Evolutionary conservation across 2,888 invertebrate species (phyloP).

Genomic region (Agrochola circellaris): DNA sequence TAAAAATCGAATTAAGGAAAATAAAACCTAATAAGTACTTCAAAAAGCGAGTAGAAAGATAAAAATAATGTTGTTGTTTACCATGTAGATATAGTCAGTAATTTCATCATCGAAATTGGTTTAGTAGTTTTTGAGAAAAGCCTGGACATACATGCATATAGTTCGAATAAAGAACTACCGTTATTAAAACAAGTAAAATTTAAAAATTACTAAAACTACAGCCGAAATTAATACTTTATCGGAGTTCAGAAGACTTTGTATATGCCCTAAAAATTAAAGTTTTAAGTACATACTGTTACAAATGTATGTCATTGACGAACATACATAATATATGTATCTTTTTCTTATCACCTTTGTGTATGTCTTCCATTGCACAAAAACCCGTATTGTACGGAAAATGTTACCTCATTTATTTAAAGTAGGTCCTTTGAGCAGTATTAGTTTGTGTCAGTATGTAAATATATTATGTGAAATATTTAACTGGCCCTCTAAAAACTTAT

Average conservation of each 20-base stretch:
- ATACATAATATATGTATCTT: conserved; percentile 25
- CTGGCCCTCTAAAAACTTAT: neutral
- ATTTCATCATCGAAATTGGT: neutral
- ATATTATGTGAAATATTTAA: neutral
- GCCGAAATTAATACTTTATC: neutral
- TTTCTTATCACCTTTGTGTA: conserved; percentile 24
- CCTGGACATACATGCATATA: neutral
- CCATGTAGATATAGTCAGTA: neutral
- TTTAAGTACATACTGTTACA: neutral
- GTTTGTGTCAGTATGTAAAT: neutral
- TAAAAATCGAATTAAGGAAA: neutral
- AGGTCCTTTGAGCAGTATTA: neutral
- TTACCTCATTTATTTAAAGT: conserved; percentile 2
- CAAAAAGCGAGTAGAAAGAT: neutral
- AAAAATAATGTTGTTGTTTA: neutral
- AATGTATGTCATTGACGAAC: neutral
- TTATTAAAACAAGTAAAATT: neutral
- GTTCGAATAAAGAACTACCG: neutral
- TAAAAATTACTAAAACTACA: neutral
- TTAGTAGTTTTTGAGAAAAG: neutral
- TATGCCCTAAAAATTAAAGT: neutral
- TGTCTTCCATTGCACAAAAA: conserved; percentile 13
- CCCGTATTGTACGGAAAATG: neutral
- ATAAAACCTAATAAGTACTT: neutral
- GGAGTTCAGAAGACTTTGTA: neutral